Conservation (phyloP, 2,888 invertebrate species). For the Scaptomyza caliginosa region DNA sequence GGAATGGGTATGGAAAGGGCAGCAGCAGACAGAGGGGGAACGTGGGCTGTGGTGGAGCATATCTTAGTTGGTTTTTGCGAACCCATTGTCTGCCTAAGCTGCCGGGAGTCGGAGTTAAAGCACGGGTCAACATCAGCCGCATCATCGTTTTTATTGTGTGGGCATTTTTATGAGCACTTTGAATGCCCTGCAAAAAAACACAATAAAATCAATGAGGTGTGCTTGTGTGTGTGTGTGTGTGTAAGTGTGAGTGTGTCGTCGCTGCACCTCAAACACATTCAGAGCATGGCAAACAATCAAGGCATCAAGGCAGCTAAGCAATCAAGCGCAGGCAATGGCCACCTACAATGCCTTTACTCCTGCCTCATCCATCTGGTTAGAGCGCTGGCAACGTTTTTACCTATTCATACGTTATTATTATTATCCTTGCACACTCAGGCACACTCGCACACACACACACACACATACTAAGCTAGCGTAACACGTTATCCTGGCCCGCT, state of each 20-base stretch:
- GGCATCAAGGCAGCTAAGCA: constrained; percentile 65
- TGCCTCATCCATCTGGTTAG: constrained; percentile 25
- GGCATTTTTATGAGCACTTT: constrained; percentile 79
- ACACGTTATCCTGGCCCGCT: constrained; percentile 67
- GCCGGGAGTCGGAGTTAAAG: constrained; percentile 10
- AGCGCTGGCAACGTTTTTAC: constrained; percentile 70
- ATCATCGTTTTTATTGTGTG: constrained; percentile 78
- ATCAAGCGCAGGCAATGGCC: constrained; percentile 71
- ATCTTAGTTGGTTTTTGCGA: constrained; percentile 29
- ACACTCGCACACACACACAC: constrained; percentile 39
- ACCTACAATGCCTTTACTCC: constrained; percentile 59
- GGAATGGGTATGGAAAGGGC: constrained; percentile 37
- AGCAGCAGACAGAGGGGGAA: not conserved
- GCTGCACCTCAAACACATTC: constrained; percentile 60
- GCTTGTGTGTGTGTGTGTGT: constrained; percentile 28
- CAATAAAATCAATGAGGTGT: constrained; percentile 83
- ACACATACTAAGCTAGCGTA: constrained; percentile 48
- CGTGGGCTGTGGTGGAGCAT: constrained; percentile 1
- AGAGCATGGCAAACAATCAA: constrained; percentile 55
- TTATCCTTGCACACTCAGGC: constrained; percentile 70
- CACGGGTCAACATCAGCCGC: constrained; percentile 62
- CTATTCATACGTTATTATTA: constrained; percentile 81
- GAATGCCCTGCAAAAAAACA: constrained; percentile 72
- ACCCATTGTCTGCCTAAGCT: constrained; percentile 42
- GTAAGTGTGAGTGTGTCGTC: constrained; percentile 46